Evolutionary conservation across 2,113 vertebrate species (phyloP).

Genomic region (Labrus mixtus): DNA sequence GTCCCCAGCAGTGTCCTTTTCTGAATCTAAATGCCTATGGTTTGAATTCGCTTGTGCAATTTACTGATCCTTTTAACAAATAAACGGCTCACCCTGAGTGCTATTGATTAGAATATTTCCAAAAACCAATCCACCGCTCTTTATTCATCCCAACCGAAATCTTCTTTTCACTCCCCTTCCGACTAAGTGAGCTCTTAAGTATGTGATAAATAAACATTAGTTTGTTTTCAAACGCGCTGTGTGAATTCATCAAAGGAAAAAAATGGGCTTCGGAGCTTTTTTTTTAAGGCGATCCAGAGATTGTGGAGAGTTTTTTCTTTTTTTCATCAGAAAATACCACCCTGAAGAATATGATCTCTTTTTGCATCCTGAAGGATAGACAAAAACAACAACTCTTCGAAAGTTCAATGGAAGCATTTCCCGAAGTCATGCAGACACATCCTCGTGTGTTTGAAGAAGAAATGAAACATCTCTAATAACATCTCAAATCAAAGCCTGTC

Average conservation of each 20-base stretch:
- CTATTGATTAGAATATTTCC: slow-evolving; percentile 29
- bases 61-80: slow-evolving; percentile 4
- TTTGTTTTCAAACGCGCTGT: slow-evolving; percentile 24
- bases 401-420: not conserved
- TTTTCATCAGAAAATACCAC: slow-evolving; percentile 22
- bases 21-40: too few species aligned
- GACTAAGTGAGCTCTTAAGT: slow-evolving; percentile 40
- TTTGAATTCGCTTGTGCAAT: too few species aligned
- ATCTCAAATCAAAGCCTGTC: slow-evolving; percentile 34
- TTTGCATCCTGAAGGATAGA: not conserved
- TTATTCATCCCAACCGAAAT: slow-evolving; percentile 18
- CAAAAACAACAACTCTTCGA: not conserved
- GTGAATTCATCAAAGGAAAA: slow-evolving; percentile 49
- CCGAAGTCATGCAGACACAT: not conserved
- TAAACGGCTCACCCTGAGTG: slow-evolving; percentile 28
- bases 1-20: too few species aligned
- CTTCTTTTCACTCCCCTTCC: slow-evolving; percentile 26
- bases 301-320: slow-evolving; percentile 24
- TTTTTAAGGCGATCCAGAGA: slow-evolving; percentile 34
- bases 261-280: slow-evolving; percentile 39
- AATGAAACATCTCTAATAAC: slow-evolving; percentile 25
- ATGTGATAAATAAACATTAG: slow-evolving; percentile 71
- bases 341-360: slow-evolving; percentile 8
- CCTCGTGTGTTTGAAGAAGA: not conserved
- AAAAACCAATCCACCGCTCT: slow-evolving; percentile 15